A percentile compares a stretch with the other conserved stretches of the same genome.
These are phyloP conservation scores for Choristoneura rosaceana DNA, from an alignment of 2,888 invertebrate genomes.

Conservation along the genomic window DNA sequence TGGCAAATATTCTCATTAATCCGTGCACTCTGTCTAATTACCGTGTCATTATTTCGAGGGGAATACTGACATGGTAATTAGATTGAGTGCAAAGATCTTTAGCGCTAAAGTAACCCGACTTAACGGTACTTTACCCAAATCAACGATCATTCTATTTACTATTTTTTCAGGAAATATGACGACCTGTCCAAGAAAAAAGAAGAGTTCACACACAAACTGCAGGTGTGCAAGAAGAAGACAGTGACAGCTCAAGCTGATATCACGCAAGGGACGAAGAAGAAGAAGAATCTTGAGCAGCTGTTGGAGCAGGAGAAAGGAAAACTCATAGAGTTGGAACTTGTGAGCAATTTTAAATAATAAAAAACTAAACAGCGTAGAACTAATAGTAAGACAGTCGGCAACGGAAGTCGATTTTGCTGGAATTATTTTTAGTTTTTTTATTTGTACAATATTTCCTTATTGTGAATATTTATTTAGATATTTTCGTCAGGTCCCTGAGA, in stretches of 20 bases:
- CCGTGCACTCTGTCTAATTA: too few relatives aligned
- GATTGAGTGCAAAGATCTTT: too few relatives aligned
- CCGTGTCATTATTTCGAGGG: too few relatives aligned
- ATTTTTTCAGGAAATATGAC: conserved; percentile 83
- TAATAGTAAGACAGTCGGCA: too few relatives aligned
- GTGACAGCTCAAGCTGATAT: conserved; percentile 88
- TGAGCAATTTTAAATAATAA: conserved; percentile 49
- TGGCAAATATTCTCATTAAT: too few relatives aligned
- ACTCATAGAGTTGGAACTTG: conserved; percentile 84
- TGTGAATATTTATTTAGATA: too few relatives aligned
- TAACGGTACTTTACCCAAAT: neutral
- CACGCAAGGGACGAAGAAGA: conserved; percentile 88
- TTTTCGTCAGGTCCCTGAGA: conserved; percentile 86
- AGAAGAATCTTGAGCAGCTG: conserved; percentile 90
- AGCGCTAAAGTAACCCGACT: too few relatives aligned
- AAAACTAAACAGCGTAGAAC: too few relatives aligned
- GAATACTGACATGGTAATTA: too few relatives aligned
- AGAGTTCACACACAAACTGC: conserved; percentile 85
- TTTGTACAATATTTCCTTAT: too few relatives aligned
- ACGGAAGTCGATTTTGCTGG: too few relatives aligned
- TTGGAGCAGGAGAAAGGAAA: conserved; percentile 88
- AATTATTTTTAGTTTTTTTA: too few relatives aligned
- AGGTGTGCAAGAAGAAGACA: conserved; percentile 87
- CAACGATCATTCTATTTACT: neutral
- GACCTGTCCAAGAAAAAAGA: conserved; percentile 85